Base-by-base conservation (phyloP, 2,888 invertebrate genomes). In the Drosophila flavopinicola region DNA sequence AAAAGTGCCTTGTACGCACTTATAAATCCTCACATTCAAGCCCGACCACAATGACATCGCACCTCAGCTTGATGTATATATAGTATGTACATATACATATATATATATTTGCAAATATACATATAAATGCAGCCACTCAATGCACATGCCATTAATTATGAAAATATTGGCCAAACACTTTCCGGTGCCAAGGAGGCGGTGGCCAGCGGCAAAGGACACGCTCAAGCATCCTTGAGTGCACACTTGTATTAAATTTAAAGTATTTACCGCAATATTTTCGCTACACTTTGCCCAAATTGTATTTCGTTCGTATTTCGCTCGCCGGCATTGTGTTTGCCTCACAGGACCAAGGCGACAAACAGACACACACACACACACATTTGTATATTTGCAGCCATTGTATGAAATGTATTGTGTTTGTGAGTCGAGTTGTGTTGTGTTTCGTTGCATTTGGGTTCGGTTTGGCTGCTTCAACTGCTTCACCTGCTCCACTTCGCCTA, bases 91-190 rank as follows among this genome's bases (percentile, higher is more conserved):
- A 24, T 13, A 25, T 41, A 33, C 4, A 20, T 20, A 20, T 20
- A 20, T 20, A 20, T 20, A 20, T 20, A 20, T n/a, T n/a, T n/a
- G n/a, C n/a, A n/a, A n/a, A 33, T 20, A 20, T 20, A 20, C 4
- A 20, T 20, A 20, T 20, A 20, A 3, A 20, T 59, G 48, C 33
- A 29, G 51, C 33, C 65, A 69, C 65, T 74, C 74, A 58, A 47
- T 63, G 65, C 67, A 67, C 75, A 74, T 66, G 70, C 71, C 76
- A 80, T 80, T 80, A 80, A 86, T 86, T 86, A 80, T 84, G 77
- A 80, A 86, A 80, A 86, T 86, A 80, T 80, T 86, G 80, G 74
- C 60, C 74, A 79, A 85, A 86, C 80, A 80, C 86, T 85, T 83
- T 63, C 45, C 48, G 51, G 54, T 56, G 58, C 52, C 44, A 47